Evolutionary conservation across 2,113 vertebrate species (phyloP).

Genomic region (Cacatua alba): DNA sequence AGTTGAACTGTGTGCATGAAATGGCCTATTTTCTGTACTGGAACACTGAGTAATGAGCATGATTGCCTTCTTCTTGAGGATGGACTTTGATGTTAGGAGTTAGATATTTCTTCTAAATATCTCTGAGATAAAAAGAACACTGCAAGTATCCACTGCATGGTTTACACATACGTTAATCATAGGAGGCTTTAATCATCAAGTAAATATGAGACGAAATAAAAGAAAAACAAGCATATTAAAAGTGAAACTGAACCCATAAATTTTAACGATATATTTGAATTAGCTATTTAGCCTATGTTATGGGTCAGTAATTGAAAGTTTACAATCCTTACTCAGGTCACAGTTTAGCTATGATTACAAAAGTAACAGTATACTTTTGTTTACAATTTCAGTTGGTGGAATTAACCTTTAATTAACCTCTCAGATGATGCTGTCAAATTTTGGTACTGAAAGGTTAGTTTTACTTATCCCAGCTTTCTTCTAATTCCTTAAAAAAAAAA

Average conservation of each 20-base stretch:
- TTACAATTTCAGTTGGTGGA: background rate
- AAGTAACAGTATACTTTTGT: background rate
- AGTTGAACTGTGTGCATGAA: background rate
- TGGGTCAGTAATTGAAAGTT: background rate
- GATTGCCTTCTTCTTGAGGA: background rate
- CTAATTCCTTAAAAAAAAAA: background rate
- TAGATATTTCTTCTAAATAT: background rate
- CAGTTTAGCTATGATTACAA: background rate
- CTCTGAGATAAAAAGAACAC: background rate
- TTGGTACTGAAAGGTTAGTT: background rate
- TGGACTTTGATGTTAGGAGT: background rate
- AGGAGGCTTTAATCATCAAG: background rate
- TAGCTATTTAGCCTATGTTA: background rate
- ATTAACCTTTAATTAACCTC: constrained; percentile 16
- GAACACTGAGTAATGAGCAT: background rate
- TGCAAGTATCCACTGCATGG: background rate
- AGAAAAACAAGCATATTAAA: background rate
- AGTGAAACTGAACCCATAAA: background rate
- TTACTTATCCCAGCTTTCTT: background rate
- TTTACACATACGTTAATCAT: background rate
- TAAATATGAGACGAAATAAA: background rate
- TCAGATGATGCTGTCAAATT: background rate
- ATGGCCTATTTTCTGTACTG: background rate
- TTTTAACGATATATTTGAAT: background rate
- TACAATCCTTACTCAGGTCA: background rate